Evolutionary conservation across 2,888 invertebrate genomes (phyloP).

Genomic region (Sphinx pinastri): DNA sequence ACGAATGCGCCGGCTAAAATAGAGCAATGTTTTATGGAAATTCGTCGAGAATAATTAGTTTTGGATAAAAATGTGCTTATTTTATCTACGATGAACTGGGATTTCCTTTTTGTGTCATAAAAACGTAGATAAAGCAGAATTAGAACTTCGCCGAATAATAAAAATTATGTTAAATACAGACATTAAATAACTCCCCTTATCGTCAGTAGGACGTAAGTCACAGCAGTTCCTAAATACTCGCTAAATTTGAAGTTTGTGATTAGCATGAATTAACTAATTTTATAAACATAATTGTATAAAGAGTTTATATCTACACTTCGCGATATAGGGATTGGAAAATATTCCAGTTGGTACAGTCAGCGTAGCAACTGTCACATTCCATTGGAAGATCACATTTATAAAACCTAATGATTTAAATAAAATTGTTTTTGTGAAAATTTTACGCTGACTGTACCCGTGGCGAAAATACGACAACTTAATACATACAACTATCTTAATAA

Average conservation of each 20-base stretch:
- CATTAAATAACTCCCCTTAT: neutral
- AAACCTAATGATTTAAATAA: neutral
- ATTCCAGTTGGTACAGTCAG: slow-evolving; percentile 14
- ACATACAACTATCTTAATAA: slow-evolving; percentile 13
- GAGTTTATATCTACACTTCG: slow-evolving; percentile 1
- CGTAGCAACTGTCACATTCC: neutral
- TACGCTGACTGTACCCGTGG: slow-evolving; percentile 9
- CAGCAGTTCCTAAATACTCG: slow-evolving; percentile 9
- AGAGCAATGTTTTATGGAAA: too few relatives aligned
- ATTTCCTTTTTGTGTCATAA: neutral
- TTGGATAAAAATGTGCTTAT: too few relatives aligned
- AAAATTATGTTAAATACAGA: neutral
- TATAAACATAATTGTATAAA: slow-evolving; percentile 7
- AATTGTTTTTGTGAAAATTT: neutral
- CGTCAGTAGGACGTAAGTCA: neutral
- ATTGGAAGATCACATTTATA: slow-evolving; percentile 9
- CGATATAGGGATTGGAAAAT: neutral
- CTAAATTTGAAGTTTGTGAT: slow-evolving; percentile 13
- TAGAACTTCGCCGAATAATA: neutral
- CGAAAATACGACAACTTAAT: slow-evolving; percentile 17
- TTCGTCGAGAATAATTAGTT: too few relatives aligned
- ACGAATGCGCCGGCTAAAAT: too few relatives aligned
- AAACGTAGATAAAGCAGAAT: neutral
- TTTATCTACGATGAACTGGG: too few relatives aligned
- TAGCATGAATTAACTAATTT: slow-evolving; percentile 11